Base-by-base conservation (phyloP, 2,888 invertebrate species). In the Eupelmus urozonus region DNA sequence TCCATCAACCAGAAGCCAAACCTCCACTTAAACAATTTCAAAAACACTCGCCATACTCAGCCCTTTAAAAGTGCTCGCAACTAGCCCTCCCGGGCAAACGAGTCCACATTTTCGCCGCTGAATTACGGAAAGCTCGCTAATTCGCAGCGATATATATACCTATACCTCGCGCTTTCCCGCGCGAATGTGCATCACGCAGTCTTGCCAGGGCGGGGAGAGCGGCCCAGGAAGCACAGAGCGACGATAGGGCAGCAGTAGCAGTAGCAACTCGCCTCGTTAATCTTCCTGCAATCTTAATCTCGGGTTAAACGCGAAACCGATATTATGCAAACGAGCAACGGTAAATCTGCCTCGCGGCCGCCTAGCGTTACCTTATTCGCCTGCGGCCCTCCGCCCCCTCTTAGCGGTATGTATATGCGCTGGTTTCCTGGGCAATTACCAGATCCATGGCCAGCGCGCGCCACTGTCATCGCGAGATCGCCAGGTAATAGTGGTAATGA, bases 231-330 rank as follows among this genome's bases (percentile, higher is more conserved):
- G 66, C 25, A 42, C 16, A 18, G n/a, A n/a, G 67, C 59, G 80
- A 76, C 80, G 80, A 79, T 81, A 78, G 65, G 67, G 25, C 34
- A 7, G 45, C 40, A 23, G 16, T 34, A 34, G 34, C 65, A 51
- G 49, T 27, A 13, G 49, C 49, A 42, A 51, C 20, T 34, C 53
- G 74, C 75, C 79, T 83, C 85, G 84, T 87, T 86, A 87, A 86
- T 87, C 85, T 85, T 83, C 81, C 67, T 75, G 82, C 85, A 87
- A 85, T 87, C 86, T 87, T 86, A 86, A 87, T 87, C 87, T 84
- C 83, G 81, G 82, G 81, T 83, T 84, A 83, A 85, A 86, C 83
- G 85, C 81, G 85, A 85, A 85, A 86, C 85, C 85, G 85, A 87
- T 86, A 85, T 85, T 85, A 85, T 85, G 85, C 85, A 87, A 86